Conservation (phyloP, 2,888 invertebrate genomes). For the Drosophila fungiperda region DNA sequence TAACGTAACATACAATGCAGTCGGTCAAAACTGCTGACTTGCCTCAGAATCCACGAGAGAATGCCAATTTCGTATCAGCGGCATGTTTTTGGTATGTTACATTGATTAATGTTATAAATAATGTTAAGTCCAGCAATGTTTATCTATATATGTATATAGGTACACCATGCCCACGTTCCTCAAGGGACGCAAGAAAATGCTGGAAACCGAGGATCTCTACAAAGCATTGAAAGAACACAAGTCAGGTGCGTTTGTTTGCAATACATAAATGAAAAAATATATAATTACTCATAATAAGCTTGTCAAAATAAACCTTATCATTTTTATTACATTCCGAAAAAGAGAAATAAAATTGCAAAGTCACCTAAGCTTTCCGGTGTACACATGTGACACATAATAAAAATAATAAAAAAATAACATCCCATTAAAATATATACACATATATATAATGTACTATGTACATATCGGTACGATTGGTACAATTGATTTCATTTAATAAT, state of each 20-base stretch:
- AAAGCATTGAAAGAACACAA: constrained; percentile 89
- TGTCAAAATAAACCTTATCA: neutral
- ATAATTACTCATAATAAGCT: neutral
- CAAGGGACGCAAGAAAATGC: constrained; percentile 89
- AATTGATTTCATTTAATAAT: constrained; percentile 41
- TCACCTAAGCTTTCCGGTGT: neutral
- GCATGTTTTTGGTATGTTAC: constrained; percentile 87
- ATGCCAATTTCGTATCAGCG: constrained; percentile 88
- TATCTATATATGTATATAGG: constrained; percentile 84
- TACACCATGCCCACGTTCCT: constrained; percentile 92
- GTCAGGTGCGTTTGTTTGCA: constrained; percentile 85
- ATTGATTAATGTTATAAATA: neutral
- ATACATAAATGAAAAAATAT: neutral
- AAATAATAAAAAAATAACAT: too few relatives aligned
- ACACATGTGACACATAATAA: neutral
- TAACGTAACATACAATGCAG: too few relatives aligned
- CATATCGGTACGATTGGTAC: constrained; percentile 7
- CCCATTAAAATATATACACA: neutral
- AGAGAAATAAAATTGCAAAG: neutral
- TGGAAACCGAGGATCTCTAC: constrained; percentile 91
- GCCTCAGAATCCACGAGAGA: constrained; percentile 87
- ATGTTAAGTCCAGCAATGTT: neutral
- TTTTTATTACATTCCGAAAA: constrained; percentile 8
- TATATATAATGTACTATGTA: neutral
- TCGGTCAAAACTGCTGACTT: constrained; percentile 84